These are phyloP conservation scores for Lophotriccus pileatus DNA, from an alignment of 2,797 vertebrate genomes.

Conservation along the genomic window DNA sequence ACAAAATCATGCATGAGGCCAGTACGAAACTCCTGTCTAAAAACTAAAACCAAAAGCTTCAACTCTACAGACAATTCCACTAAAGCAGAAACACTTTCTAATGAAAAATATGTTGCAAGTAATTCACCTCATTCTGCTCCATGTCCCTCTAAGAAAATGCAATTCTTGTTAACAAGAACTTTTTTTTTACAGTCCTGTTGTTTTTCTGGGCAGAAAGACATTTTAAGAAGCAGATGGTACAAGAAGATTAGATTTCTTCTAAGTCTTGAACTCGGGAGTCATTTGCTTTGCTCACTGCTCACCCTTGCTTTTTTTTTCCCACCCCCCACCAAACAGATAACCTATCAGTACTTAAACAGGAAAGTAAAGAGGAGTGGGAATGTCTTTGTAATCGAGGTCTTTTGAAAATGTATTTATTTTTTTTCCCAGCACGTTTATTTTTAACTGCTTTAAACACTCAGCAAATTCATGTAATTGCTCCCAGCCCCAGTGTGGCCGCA, in stretches of 20 bases:
- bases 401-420: neutral
- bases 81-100: neutral
- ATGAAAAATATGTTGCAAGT: neutral
- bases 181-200: neutral
- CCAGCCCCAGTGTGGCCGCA: fast-evolving
- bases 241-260: neutral
- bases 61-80: neutral
- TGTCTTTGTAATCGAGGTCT: neutral
- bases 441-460: neutral
- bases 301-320: neutral
- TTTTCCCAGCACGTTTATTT: neutral
- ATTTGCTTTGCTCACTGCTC: neutral
- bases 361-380: neutral
- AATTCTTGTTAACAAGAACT: neutral
- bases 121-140: neutral
- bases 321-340: neutral
- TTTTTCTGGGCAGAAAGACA: neutral
- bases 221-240: neutral
- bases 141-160: neutral
- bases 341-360: neutral
- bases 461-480: neutral
- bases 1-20: neutral
- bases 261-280: neutral
- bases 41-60: neutral
- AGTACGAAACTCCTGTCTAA: neutral